Evolutionary conservation across 2,797 vertebrate species (phyloP).

Genomic region (Pseudotriccus pelzelni): DNA sequence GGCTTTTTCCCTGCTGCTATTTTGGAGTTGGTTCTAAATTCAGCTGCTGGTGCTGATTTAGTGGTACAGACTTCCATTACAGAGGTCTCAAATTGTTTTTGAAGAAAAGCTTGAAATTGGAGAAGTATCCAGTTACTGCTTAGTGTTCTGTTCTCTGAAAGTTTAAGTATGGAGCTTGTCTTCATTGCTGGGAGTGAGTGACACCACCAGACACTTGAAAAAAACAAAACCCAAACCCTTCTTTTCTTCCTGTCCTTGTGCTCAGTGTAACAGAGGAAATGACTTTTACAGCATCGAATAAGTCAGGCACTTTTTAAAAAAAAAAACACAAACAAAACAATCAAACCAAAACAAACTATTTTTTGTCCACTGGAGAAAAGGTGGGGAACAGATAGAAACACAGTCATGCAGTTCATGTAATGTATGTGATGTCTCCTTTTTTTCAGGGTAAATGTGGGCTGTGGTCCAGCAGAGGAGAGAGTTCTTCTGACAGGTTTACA

Average conservation of each 20-base stretch:
- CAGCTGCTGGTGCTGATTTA: not conserved
- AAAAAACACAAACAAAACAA: no score
- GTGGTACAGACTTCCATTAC: not conserved
- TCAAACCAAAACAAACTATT: not conserved
- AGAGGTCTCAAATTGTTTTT: not conserved
- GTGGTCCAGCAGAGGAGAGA: slow-evolving; percentile 94
- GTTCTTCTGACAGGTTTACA: slow-evolving; percentile 96
- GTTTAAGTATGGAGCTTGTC: not conserved
- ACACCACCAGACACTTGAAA: not conserved
- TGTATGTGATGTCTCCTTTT: not conserved
- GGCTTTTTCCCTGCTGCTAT: slow-evolving; percentile 17
- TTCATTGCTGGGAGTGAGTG: not conserved
- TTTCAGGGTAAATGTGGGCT: slow-evolving; percentile 94
- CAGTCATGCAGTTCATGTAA: not conserved
- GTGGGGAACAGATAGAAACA: not conserved
- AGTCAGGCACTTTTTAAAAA: not conserved
- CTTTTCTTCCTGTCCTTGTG: not conserved
- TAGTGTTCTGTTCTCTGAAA: not conserved
- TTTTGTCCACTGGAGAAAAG: not conserved
- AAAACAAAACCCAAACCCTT: not conserved
- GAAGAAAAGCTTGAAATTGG: not conserved
- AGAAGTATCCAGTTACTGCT: not conserved
- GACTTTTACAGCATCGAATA: not conserved
- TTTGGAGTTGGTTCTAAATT: slow-evolving; percentile 25
- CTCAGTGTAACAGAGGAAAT: not conserved